Base-by-base conservation (phyloP, 2,888 invertebrate species). In the Podotricha telesiphe region DNA sequence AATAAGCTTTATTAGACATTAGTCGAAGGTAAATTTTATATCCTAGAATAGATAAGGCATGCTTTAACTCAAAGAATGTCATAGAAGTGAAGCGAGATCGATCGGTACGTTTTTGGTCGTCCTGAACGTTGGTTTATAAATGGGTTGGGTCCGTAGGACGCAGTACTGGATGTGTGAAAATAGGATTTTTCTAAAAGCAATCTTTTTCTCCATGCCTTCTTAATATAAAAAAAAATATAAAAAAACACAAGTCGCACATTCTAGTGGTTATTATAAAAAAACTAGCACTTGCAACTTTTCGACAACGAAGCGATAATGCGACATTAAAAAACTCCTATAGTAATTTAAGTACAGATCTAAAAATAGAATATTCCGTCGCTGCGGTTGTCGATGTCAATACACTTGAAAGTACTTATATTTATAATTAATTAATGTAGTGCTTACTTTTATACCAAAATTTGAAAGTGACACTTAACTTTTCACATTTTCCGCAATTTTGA, bases 31-130 rank as follows among this genome's bases (percentile, higher is more conserved):
- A n/a, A n/a, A n/a, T n/a, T n/a, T n/a, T n/a, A n/a, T n/a, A 28
- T 4, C 48, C 20, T 58, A 47, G 17, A 13, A 47, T 28, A 61
- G 45, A 59, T 45, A 40, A 15, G 11, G 28, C 8, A 28, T 15
- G 8, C 28, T 28, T 13, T 10, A 19, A 55, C 42, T 22, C 28
- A 19, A 0, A 45, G 45, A 55, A 19, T 8, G 22, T 17, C 20
- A 20, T 45, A 45, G 20, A 10, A 61, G 45, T 22, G 45, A n/a
- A 10, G 28, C 10, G 34, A 15, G 17, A 55, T 65, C 55, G 65
- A 55, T 28, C 45, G 10, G 55, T 65, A 55, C 40, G 17, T 28
- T 28, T 28, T 28, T 28, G 55, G 17, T 22, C 15, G n/a, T 45
- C 13, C 17, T 28, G 15, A 15, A 28, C 20, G 6, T 13, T 51